Conservation (phyloP, 2,888 invertebrate species). For the Lochmaea capreae region DNA sequence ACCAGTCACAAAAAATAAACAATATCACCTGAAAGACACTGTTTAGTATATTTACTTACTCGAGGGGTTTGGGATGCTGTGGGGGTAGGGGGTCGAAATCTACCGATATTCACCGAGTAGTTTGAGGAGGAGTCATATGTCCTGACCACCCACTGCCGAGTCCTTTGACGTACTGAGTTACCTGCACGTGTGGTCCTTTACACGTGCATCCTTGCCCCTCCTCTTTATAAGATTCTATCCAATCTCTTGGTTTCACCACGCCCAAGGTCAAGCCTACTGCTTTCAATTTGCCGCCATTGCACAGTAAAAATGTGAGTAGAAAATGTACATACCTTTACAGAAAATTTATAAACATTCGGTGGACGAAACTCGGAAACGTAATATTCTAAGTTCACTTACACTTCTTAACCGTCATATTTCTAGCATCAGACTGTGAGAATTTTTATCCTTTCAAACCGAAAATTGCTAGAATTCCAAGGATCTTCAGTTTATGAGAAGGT, state of each 20-base stretch:
- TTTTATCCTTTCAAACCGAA: neutral
- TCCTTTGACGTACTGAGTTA: slow-evolving; percentile 61
- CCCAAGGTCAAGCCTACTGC: slow-evolving; percentile 51
- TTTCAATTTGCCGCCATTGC: slow-evolving; percentile 60
- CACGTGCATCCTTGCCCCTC: slow-evolving; percentile 60
- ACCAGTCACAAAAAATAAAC: slow-evolving; percentile 65
- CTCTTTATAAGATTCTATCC: slow-evolving; percentile 48
- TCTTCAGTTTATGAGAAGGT: slow-evolving; percentile 25
- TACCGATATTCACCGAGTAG: slow-evolving; percentile 57
- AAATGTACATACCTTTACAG: slow-evolving; percentile 23
- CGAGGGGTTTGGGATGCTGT: slow-evolving; percentile 57
- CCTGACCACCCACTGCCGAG: slow-evolving; percentile 63
- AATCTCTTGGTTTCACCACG: slow-evolving; percentile 55
- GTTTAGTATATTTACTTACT: slow-evolving; percentile 60
- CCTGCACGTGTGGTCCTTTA: slow-evolving; percentile 62
- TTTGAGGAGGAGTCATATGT: slow-evolving; percentile 60
- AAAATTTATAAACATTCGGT: slow-evolving; percentile 6
- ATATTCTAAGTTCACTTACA: slow-evolving; percentile 2
- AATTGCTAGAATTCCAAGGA: neutral
- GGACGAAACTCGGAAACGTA: neutral
- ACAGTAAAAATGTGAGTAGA: slow-evolving; percentile 51
- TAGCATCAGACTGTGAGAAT: slow-evolving; percentile 10
- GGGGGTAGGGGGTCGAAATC: slow-evolving; percentile 59
- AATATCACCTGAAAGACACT: slow-evolving; percentile 63
- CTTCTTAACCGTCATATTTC: neutral